A percentile compares a stretch with the other conserved stretches of the same genome.
Conservation (phyloP, 2,797 vertebrate species). For the Hozukius guyotensis region DNA sequence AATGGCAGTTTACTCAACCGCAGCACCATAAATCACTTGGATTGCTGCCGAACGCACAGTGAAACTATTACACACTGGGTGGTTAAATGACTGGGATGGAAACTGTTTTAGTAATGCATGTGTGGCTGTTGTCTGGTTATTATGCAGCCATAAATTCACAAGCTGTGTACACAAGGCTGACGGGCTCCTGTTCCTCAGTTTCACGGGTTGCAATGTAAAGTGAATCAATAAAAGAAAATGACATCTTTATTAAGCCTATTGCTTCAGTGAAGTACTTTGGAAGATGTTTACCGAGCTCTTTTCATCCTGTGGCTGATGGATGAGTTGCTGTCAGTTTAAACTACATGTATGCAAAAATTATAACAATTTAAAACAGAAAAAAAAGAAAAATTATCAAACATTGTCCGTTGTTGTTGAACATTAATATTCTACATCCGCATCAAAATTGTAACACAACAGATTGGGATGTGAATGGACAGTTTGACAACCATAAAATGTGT, state of each 20-base stretch:
- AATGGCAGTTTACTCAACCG: conserved; percentile 60
- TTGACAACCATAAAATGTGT: conserved; percentile 28
- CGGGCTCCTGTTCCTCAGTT: conserved; percentile 23
- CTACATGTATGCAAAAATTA: background rate
- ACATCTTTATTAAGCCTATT: conserved; percentile 64
- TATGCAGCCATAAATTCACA: conserved; percentile 59
- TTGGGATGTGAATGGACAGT: conserved; percentile 21
- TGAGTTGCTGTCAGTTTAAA: conserved; percentile 8
- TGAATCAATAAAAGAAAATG: conserved; percentile 70
- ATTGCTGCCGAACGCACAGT: conserved; percentile 27
- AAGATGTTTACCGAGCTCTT: conserved; percentile 45
- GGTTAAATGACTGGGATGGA: conserved; percentile 56
- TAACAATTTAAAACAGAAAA: background rate
- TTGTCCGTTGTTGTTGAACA: background rate
- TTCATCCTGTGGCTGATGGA: conserved; percentile 31
- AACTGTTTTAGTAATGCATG: conserved; percentile 59
- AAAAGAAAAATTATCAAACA: background rate
- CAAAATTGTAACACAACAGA: conserved; percentile 28
- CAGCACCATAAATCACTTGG: conserved; percentile 66
- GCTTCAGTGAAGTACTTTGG: conserved; percentile 41
- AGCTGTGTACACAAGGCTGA: conserved; percentile 36
- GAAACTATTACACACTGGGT: conserved; percentile 46
- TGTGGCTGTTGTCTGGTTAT: conserved; percentile 60
- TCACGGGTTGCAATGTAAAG: conserved; percentile 47
- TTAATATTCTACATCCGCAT: background rate